These are phyloP conservation scores for Argyrosomus japonicus DNA, from an alignment of 2,113 vertebrate genomes.

Conservation along the genomic window DNA sequence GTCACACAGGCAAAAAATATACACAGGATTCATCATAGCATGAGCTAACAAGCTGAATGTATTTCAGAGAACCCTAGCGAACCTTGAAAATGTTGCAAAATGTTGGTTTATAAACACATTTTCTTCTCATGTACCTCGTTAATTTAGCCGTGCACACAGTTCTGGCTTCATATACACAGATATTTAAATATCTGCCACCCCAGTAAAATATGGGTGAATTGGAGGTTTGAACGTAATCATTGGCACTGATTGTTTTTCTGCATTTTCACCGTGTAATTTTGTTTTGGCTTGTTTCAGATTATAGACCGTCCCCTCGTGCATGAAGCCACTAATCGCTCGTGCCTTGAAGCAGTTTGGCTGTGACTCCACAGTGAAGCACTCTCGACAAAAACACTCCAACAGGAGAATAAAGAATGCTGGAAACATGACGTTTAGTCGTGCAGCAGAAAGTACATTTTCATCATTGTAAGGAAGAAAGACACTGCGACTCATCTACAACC, in stretches of 20 bases:
- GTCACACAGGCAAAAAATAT: not conserved
- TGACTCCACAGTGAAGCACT: not conserved
- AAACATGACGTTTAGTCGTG: not conserved
- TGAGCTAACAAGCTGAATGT: not conserved
- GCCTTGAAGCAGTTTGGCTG: not conserved
- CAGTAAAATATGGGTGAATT: not conserved
- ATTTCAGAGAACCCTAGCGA: not conserved
- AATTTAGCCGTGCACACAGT: not conserved
- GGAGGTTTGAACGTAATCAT: not conserved
- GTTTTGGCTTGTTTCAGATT: not conserved
- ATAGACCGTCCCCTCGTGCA: not conserved
- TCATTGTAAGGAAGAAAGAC: not conserved
- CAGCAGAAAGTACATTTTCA: not conserved
- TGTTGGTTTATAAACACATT: not conserved
- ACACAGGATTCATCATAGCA: not conserved
- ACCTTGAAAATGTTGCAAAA: not conserved
- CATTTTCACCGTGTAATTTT: no score
- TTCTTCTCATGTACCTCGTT: not conserved
- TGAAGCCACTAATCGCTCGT: not conserved
- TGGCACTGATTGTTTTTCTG: no score
- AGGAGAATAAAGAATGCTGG: not conserved
- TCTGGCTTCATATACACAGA: not conserved
- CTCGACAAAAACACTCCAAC: not conserved
- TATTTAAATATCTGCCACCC: not conserved
- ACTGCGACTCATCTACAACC: not conserved